A percentile compares a stretch with the other conserved stretches of the same genome.
These are phyloP conservation scores for Gambusia affinis DNA, from an alignment of 2,113 vertebrate species.

Conservation along the genomic window DNA sequence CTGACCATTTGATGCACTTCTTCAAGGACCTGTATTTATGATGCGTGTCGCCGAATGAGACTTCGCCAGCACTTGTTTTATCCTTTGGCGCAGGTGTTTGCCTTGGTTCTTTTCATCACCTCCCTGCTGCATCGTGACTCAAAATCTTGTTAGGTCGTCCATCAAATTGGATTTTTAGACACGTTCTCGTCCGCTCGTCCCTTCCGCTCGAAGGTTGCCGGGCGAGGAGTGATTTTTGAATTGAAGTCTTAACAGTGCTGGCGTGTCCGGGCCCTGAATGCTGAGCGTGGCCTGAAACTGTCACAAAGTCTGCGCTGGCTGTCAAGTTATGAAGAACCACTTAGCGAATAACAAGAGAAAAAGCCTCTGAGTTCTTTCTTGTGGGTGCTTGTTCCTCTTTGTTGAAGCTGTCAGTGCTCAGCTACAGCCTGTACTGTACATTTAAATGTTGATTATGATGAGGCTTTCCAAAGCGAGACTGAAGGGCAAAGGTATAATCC, in stretches of 20 bases:
- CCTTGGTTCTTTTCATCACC: constrained; percentile 16
- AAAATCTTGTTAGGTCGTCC: constrained; percentile 41
- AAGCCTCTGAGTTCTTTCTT: constrained; percentile 14
- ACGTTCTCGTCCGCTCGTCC: background rate
- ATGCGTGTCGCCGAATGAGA: constrained; percentile 2
- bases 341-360: constrained; percentile 13
- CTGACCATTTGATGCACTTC: background rate
- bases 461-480: background rate
- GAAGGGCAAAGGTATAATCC: background rate
- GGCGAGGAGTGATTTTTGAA: constrained; percentile 15
- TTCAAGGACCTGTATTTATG: background rate
- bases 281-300: constrained; percentile 19
- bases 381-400: constrained; percentile 12
- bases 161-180: constrained; percentile 37
- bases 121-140: background rate
- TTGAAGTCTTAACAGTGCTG: constrained; percentile 12
- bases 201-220: constrained; percentile 13
- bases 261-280: constrained; percentile 15
- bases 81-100: constrained; percentile 13
- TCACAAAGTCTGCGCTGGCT: constrained; percentile 20
- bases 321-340: constrained; percentile 27
- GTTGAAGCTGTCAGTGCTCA: constrained; percentile 25
- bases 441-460: background rate
- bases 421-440: background rate
- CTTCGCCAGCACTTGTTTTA: background rate